These are phyloP conservation scores for Stichopus horrens DNA, from an alignment of 53 echinoderm and acorn worm species.

Conservation along the genomic window DNA sequence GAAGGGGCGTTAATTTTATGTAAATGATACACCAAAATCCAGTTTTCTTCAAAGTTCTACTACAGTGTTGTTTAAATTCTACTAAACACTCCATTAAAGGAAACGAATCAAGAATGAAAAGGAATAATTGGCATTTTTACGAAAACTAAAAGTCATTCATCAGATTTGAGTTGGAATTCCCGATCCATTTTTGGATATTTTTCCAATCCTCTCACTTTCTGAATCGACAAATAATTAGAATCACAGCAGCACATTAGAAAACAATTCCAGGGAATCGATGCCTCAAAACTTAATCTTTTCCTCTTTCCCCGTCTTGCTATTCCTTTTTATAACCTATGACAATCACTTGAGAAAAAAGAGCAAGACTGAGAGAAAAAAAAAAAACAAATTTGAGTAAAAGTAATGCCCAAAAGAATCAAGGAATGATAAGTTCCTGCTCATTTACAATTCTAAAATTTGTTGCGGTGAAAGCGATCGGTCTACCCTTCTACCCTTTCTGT, in stretches of 20 bases:
- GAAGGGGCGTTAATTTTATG: too few species aligned
- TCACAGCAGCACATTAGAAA: not conserved
- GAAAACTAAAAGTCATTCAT: too few species aligned
- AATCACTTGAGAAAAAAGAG: not conserved
- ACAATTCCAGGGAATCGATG: not conserved
- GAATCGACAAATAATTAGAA: not conserved
- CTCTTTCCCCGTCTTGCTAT: not conserved
- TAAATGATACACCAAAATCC: too few species aligned
- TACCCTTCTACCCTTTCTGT: not conserved
- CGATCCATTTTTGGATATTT: too few species aligned
- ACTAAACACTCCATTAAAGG: too few species aligned
- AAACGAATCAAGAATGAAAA: too few species aligned
- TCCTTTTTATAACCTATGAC: not conserved
- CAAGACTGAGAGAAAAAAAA: too few species aligned
- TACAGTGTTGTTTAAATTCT: too few species aligned
- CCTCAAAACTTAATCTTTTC: not conserved
- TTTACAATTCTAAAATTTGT: constrained; percentile 21
- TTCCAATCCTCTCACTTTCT: not conserved
- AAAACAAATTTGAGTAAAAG: not conserved
- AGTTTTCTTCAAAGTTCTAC: too few species aligned
- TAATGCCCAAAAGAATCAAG: constrained; percentile 13
- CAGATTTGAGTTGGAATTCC: too few species aligned
- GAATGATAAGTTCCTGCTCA: constrained; percentile 3
- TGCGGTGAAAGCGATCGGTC: constrained; percentile 5
- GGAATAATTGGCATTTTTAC: too few species aligned